phyloP scores from a whole-genome alignment of 2,797 vertebrate species.

The Spinibarbus caldwelli region DNA sequence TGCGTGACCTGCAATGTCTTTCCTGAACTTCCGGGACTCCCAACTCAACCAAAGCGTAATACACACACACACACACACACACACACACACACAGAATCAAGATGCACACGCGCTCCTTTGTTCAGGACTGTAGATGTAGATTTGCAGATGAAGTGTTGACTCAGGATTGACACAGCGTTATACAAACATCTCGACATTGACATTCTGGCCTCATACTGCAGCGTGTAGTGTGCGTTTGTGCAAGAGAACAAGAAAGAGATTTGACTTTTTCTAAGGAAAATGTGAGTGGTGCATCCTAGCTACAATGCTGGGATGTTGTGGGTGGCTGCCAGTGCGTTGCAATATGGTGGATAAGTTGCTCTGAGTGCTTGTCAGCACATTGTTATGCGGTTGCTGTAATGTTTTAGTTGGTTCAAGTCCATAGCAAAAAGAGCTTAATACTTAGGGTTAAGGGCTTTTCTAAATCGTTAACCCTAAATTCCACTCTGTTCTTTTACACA shows the following conservation, averaged over 20 bases:
- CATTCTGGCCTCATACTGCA: neutral
- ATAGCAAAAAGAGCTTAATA: neutral
- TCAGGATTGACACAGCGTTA: conserved; percentile 27
- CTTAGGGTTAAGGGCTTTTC: neutral
- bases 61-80: conserved; percentile 5
- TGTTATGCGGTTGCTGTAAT: neutral
- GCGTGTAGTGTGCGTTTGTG: neutral
- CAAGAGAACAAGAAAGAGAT: neutral
- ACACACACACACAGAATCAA: neutral
- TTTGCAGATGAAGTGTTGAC: conserved; percentile 18
- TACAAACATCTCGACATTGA: conserved; percentile 18
- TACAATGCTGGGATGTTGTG: neutral
- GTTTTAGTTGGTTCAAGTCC: neutral
- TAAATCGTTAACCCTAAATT: neutral
- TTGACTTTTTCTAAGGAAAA: neutral
- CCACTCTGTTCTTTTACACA: neutral
- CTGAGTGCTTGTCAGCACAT: neutral
- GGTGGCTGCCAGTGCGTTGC: neutral
- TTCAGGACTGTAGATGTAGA: neutral
- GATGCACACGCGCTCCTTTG: neutral
- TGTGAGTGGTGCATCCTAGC: neutral
- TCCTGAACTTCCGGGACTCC: conserved; percentile 65
- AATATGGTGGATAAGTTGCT: neutral
- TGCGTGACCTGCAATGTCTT: conserved; percentile 35
- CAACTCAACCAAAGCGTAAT: conserved; percentile 79